Conservation (phyloP, 2,113 vertebrate species). For the Fulica atra region DNA sequence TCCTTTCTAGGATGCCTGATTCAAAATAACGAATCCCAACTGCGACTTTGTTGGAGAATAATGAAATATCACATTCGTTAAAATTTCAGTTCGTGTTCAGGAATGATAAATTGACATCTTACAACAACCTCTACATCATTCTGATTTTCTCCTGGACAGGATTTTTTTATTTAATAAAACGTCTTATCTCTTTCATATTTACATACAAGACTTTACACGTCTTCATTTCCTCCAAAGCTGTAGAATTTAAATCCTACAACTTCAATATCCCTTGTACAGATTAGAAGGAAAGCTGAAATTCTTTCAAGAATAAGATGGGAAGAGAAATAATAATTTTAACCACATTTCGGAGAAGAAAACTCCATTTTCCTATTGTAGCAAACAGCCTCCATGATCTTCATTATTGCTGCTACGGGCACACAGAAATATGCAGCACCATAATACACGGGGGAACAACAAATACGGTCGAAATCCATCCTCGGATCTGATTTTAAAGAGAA, state of each 20-base stretch:
- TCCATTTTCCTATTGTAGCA: conserved; percentile 26
- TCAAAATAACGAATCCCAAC: neutral
- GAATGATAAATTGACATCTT: conserved; percentile 49
- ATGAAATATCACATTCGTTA: conserved; percentile 23
- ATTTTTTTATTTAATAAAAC: neutral
- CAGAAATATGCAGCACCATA: conserved; percentile 58
- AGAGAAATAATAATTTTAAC: neutral
- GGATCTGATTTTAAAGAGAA: neutral
- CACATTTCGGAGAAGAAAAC: neutral
- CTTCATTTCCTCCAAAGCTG: neutral
- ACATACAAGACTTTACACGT: neutral
- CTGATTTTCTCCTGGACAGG: neutral
- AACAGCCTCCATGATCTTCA: conserved; percentile 51
- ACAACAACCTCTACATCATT: conserved; percentile 5
- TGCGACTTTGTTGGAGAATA: neutral
- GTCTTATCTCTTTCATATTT: neutral
- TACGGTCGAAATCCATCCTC: neutral
- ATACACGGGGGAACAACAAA: conserved; percentile 10
- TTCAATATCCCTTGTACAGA: neutral
- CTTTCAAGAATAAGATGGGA: neutral
- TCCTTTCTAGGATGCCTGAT: neutral
- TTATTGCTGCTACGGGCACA: conserved; percentile 19
- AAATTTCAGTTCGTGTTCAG: conserved; percentile 32
- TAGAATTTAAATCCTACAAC: neutral
- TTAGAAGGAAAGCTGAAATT: neutral